phyloP scores from a whole-genome alignment of 2,797 vertebrate species.

The Dendrocincla tyrannina region DNA sequence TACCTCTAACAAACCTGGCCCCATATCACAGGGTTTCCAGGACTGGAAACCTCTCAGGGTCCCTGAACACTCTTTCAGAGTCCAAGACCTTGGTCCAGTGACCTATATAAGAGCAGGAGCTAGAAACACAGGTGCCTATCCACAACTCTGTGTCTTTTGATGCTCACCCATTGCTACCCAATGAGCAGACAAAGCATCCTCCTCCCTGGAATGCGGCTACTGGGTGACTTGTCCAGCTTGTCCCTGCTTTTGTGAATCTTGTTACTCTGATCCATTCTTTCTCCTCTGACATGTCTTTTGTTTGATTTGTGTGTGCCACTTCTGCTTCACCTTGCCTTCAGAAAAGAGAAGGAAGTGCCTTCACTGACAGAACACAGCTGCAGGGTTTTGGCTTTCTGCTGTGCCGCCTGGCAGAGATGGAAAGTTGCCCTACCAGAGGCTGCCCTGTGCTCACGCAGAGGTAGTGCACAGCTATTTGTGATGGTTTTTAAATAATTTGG shows the following conservation, averaged over 20 bases:
- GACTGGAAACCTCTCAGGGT: not conserved
- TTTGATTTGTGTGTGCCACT: not conserved
- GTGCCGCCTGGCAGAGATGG: not conserved
- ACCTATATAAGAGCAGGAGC: not conserved
- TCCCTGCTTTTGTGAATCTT: not conserved
- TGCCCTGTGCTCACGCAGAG: not conserved
- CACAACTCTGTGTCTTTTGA: fast-evolving
- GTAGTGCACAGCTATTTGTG: not conserved
- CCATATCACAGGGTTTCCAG: not conserved
- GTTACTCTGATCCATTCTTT: not conserved
- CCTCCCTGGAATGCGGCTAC: not conserved
- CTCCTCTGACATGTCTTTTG: not conserved
- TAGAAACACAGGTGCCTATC: not conserved
- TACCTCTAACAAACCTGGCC: not conserved
- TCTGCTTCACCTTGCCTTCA: not conserved
- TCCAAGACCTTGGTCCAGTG: not conserved
- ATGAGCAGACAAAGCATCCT: not conserved
- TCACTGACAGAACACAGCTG: not conserved
- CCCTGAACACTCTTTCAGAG: not conserved
- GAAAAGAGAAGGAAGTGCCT: not conserved
- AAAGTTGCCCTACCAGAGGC: not conserved
- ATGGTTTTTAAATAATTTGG: not conserved
- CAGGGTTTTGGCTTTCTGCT: fast-evolving
- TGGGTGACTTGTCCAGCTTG: not conserved
- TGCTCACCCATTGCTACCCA: not conserved